Conservation (phyloP, 2,888 invertebrate genomes). For the Pyrrhia umbra region DNA sequence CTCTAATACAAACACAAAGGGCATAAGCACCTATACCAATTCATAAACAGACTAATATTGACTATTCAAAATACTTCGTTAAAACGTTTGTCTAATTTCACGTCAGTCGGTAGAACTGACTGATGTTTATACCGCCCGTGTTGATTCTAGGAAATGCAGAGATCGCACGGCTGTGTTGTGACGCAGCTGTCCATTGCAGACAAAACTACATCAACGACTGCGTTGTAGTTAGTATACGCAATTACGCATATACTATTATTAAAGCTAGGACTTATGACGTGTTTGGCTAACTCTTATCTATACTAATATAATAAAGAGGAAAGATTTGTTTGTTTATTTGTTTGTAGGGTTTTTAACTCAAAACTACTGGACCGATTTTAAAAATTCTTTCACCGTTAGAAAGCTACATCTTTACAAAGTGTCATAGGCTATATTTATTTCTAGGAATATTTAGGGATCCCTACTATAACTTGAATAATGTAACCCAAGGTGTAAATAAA, state of each 20-base stretch:
- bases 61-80: slow-evolving; percentile 5
- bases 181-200: slow-evolving; percentile 18
- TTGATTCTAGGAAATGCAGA: slow-evolving; percentile 24
- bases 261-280: neutral
- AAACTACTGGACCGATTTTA: no score
- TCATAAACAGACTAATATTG: neutral
- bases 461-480: no score
- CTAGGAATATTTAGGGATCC: no score
- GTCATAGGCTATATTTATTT: no score
- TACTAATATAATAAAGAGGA: no score
- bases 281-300: neutral
- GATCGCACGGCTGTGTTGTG: slow-evolving; percentile 4
- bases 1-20: neutral
- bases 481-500: no score
- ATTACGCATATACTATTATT: neutral
- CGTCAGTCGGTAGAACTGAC: slow-evolving; percentile 18
- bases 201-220: neutral
- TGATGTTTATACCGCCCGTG: slow-evolving; percentile 19
- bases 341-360: no score
- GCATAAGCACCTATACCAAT: neutral
- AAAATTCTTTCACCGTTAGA: no score
- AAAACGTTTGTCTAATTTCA: slow-evolving; percentile 23
- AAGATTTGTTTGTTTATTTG: no score
- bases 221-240: neutral
- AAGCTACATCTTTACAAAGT: no score